Base-by-base conservation (phyloP, 2,888 invertebrate species). In the Clistopyga incitator region DNA sequence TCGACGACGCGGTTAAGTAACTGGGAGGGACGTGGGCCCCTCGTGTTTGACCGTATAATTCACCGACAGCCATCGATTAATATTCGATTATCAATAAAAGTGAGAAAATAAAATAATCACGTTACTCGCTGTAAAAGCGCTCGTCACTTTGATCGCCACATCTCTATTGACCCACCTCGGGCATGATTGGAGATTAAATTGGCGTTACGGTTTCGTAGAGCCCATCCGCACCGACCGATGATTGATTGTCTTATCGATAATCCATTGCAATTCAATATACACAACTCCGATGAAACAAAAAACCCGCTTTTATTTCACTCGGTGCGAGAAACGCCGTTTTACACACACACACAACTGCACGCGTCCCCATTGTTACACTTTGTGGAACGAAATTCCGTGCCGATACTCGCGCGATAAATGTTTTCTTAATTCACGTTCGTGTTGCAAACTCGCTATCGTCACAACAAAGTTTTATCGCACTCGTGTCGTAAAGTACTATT, bases 41-140 rank as follows among this genome's bases (percentile, higher is more conserved):
- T 23, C 45, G 56, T 29, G 54, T 54, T 70, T 54, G 38, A 70
- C 68, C 72, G 50, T 29, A 38, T 70, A 70, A 84, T 74, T 54
- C 59, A 38, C 45, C 64, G 38, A 64, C 50, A 20, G 20, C 59
- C 82, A 67, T 54, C 81, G 78, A 82, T 82, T 78, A 78, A 78
- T 74, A 61, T 61, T 70, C 78, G 82, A 78, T 82, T 74, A 82
- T 78, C 72, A 29, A 68, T 42, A n/a, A 42, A 45, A 71, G n/a
- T 25, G 29, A 71, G 45, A 45, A 38, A 15, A 64, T 54, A 47
- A 56, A 45, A 29, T 15, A 6, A 42, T 70, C 50, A 20, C 18
- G 29, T 47, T 18, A 6, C 18, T 50, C 18, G n/a, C 18, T 50
- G n/a, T 18, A 50, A 50, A 77, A 38, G 10, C 38, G 61, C 71